Base-by-base conservation (phyloP, 2,888 invertebrate species). In the Lycaena phlaeas region DNA sequence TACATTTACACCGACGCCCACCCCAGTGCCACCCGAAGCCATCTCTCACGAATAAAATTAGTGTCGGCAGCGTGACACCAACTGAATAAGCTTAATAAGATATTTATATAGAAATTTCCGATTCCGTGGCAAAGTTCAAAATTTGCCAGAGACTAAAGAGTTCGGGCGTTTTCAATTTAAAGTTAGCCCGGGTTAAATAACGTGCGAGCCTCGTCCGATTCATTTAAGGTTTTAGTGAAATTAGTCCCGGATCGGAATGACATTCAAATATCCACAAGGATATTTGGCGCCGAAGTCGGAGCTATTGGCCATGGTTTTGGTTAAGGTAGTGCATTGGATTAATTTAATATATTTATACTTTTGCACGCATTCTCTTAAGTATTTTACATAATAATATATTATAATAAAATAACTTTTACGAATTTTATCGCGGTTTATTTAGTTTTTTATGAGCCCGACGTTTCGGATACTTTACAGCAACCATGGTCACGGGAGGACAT, bases 91-190 rank as follows among this genome's bases (percentile, higher is more conserved):
- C 82, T 60, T 81, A 78, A 81, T 84, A 82, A 81, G 75, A 79
- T 82, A 84, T 84, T 84, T 84, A 84, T 84, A 81, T 81, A 81
- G 84, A 81, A 75, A 78, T 82, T 79, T 81, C 78, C 78, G 68
- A 84, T 84, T 84, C 82, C 79, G 73, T 75, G 68, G 79, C 75
- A 81, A 82, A 84, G 81, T 84, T 84, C 82, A 82, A 74, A 82
- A 77, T 82, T 82, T 77, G 73, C 79, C 72, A 78, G 70, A 63
- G 67, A 72, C 73, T 75, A 79, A 81, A 79, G 82, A 82, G 81
- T 84, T 82, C 59, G 71, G 67, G 74, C 78, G 72, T 82, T 82
- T 82, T 82, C 84, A 84, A 84, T 84, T 84, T 84, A 82, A 84
- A 84, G 74, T 84, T 84, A 65, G 73, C 68, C 63, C 76, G 78